Evolutionary conservation across 2,888 invertebrate species (phyloP).

Genomic region (Lochmaea capreae): DNA sequence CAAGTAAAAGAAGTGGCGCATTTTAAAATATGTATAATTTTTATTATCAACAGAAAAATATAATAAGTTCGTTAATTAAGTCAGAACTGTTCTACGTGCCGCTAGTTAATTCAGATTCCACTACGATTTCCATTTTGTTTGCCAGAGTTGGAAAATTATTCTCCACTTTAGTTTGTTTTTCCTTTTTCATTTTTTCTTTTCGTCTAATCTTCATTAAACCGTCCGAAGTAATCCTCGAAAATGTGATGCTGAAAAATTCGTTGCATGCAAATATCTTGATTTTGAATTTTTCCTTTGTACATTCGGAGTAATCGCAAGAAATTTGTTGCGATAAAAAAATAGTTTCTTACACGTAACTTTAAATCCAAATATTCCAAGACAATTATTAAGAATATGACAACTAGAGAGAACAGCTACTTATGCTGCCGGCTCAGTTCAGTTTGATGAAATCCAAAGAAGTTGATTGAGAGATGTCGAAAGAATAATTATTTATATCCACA

Average conservation of each 20-base stretch:
- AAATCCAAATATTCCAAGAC: no score
- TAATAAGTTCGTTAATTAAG: constrained; percentile 28
- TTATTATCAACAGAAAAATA: background rate
- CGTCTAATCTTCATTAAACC: constrained; percentile 25
- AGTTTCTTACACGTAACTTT: background rate
- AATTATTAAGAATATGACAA: no score
- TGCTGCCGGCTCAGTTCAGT: no score
- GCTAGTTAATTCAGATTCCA: constrained; percentile 25
- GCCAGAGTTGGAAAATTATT: constrained; percentile 35
- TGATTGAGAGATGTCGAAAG: no score
- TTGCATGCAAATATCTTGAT: background rate
- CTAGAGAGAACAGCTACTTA: no score
- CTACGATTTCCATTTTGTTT: constrained; percentile 39
- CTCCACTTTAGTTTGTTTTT: constrained; percentile 29
- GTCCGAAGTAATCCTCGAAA: constrained; percentile 18
- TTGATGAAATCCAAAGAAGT: no score
- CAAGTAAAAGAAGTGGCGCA: background rate
- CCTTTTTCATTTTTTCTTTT: constrained; percentile 17
- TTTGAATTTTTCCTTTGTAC: background rate
- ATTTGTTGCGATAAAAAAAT: background rate
- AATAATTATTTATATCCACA: no score
- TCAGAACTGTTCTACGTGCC: constrained; percentile 31
- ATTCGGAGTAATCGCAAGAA: background rate
- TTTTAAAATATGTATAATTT: background rate
- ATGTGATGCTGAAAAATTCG: constrained; percentile 9